Percentiles rank a stretch among this genome's conserved stretches.
phyloP scores from a whole-genome alignment of 37 sponge, comb jelly and placozoan genomes.

The Halichondria panicea region DNA sequence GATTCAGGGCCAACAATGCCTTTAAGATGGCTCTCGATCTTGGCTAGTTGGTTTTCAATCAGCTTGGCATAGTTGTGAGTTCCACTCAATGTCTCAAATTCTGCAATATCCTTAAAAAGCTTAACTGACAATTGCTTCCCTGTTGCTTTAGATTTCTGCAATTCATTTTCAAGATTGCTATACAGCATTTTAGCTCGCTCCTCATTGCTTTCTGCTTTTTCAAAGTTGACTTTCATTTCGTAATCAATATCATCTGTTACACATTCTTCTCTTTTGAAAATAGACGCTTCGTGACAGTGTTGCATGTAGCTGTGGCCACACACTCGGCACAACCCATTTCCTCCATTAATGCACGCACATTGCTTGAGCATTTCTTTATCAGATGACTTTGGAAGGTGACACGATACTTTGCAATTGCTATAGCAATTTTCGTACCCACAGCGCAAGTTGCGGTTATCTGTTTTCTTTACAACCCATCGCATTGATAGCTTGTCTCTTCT shows the following conservation, averaged over 20 bases:
- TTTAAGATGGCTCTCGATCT: constrained; percentile 7
- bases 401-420: constrained; percentile 37
- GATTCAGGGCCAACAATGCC: neutral
- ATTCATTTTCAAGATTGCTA: neutral
- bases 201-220: constrained; percentile 17
- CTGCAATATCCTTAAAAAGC: constrained; percentile 3
- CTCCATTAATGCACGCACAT: constrained; percentile 26
- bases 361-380: constrained; percentile 23
- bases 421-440: constrained; percentile 27
- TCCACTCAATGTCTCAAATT: constrained; percentile 22
- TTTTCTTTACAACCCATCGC: neutral
- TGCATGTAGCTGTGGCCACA: constrained; percentile 29
- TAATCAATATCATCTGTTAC: neutral
- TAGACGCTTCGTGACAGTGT: constrained; percentile 18
- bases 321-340: neutral
- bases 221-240: constrained; percentile 9
- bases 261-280: neutral
- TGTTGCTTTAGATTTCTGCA: neutral
- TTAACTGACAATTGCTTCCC: neutral
- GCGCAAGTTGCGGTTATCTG: constrained; percentile 24
- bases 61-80: constrained; percentile 24
- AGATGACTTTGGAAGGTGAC: constrained; percentile 1
- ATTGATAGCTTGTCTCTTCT: neutral
- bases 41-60: constrained; percentile 15
- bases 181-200: constrained; percentile 10